Evolutionary conservation across 2,888 invertebrate species (phyloP).

Genomic region (Malachius bipustulatus): DNA sequence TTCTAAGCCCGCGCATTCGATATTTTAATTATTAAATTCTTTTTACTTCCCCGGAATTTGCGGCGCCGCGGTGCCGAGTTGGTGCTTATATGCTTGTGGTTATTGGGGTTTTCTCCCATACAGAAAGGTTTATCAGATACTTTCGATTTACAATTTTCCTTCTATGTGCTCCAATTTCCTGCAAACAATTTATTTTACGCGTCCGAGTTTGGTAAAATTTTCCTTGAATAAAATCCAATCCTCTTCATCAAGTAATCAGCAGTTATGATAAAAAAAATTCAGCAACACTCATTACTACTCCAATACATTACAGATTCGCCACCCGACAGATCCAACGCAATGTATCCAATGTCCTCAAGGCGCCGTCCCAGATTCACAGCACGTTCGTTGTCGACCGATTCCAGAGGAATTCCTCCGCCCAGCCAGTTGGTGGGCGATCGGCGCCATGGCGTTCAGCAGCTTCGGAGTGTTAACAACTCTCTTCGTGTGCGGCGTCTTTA

Average conservation of each 20-base stretch:
- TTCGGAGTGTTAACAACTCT: slow-evolving; percentile 64
- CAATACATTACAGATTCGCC: slow-evolving; percentile 55
- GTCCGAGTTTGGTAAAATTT: too few species aligned
- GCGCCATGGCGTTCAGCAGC: slow-evolving; percentile 81
- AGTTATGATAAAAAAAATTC: too few species aligned
- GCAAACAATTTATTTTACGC: too few species aligned
- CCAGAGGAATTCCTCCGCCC: slow-evolving; percentile 72
- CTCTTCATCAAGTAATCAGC: slow-evolving; percentile 1
- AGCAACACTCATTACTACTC: too few species aligned
- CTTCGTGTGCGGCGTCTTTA: slow-evolving; percentile 46
- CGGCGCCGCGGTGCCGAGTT: too few species aligned
- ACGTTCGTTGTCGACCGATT: slow-evolving; percentile 62
- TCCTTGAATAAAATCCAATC: not conserved
- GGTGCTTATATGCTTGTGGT: too few species aligned
- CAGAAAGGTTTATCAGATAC: too few species aligned
- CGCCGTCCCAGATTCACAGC: slow-evolving; percentile 65
- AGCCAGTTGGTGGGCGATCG: slow-evolving; percentile 84
- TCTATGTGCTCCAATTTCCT: slow-evolving; percentile 1
- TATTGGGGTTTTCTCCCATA: too few species aligned
- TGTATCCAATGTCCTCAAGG: slow-evolving; percentile 76
- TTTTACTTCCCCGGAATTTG: too few species aligned
- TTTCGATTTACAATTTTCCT: too few species aligned
- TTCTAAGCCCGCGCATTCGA: too few species aligned
- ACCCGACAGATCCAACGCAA: slow-evolving; percentile 68
- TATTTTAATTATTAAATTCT: too few species aligned